Conservation (phyloP, 2,888 invertebrate species). For the Thysanoteuthis rhombus region DNA sequence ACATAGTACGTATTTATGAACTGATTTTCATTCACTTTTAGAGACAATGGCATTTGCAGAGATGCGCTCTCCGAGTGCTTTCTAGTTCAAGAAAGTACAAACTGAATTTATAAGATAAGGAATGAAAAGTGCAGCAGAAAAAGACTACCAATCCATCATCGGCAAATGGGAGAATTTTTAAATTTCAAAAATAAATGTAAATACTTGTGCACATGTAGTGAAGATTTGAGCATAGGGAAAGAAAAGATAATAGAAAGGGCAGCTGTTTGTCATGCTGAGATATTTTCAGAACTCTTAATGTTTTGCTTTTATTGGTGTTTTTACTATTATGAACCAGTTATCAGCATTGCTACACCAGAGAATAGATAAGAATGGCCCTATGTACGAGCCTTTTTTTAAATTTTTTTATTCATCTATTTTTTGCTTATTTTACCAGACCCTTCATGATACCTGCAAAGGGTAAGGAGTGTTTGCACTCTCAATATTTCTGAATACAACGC, state of each 20-base stretch:
- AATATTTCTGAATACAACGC: not conserved
- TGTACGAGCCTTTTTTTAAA: not conserved
- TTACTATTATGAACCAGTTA: not conserved
- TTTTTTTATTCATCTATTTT: not conserved
- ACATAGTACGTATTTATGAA: no score
- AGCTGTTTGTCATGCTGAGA: not conserved
- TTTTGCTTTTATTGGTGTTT: not conserved
- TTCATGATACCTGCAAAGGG: not conserved
- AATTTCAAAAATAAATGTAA: not conserved
- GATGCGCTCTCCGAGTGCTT: no score
- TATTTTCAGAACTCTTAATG: not conserved
- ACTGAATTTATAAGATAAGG: no score
- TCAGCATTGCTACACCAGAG: constrained; percentile 12
- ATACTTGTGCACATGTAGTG: not conserved
- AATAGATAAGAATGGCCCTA: not conserved
- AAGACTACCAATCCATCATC: no score
- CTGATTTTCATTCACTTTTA: no score
- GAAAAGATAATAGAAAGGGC: no score
- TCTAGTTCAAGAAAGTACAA: no score
- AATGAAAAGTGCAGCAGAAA: no score
- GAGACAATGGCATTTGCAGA: no score
- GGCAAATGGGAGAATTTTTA: not conserved
- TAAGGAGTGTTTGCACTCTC: not conserved
- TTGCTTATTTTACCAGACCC: not conserved
- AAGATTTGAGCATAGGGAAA: not conserved